Evolutionary conservation across 2,113 vertebrate species (phyloP).

Genomic region (Peromyscus maniculatus): DNA sequence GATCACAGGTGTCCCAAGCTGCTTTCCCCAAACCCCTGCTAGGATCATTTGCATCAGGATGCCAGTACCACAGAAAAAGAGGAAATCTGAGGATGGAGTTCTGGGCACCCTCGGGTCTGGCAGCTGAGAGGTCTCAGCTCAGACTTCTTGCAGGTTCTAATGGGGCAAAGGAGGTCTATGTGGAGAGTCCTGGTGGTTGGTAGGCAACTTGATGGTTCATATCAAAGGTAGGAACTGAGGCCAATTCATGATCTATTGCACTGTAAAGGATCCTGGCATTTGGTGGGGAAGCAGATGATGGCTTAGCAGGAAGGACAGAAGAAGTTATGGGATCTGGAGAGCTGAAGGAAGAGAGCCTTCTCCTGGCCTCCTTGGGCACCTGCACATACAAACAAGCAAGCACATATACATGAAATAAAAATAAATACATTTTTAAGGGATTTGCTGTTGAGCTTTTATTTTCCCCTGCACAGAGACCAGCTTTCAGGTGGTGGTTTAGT

Average conservation of each 20-base stretch:
- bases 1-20: not conserved
- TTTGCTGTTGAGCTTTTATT: not conserved
- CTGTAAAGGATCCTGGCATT: not conserved
- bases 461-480: accelerated
- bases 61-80: not conserved
- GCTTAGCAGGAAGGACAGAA: not conserved
- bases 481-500: not conserved
- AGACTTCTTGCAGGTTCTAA: not conserved
- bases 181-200: not conserved
- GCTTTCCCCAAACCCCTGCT: too few species aligned
- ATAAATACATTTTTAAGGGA: not conserved
- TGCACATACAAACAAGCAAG: not conserved
- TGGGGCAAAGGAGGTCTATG: not conserved
- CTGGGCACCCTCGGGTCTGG: not conserved
- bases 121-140: not conserved
- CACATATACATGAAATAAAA: not conserved
- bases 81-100: not conserved
- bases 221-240: not conserved
- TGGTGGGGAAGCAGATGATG: not conserved
- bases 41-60: not conserved
- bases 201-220: not conserved
- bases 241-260: not conserved
- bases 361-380: not conserved
- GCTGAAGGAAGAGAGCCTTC: not conserved
- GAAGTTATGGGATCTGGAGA: too few species aligned